phyloP scores from a whole-genome alignment of 2,888 invertebrate species.

The Eustalomyia histrio region DNA sequence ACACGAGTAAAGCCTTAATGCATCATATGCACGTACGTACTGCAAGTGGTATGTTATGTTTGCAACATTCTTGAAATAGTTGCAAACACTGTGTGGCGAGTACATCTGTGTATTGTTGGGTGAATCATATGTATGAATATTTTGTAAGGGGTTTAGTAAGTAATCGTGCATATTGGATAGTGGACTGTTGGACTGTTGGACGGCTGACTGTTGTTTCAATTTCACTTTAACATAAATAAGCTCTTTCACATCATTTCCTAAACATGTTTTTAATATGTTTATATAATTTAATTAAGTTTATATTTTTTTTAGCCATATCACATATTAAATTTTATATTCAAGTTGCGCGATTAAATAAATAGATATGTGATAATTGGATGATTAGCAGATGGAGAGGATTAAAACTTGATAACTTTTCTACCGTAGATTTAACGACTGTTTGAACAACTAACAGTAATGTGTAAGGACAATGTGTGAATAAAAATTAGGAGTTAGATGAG shows the following conservation, averaged over 20 bases:
- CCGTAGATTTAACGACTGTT: conserved; percentile 17
- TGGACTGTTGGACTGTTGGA: neutral
- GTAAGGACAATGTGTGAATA: conserved; percentile 48
- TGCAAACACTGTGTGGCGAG: conserved; percentile 44
- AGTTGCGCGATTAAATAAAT: conserved; percentile 66
- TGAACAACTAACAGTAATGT: conserved; percentile 13
- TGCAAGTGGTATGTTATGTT: neutral
- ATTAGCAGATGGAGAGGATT: conserved; percentile 70
- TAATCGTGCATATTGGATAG: too few species aligned
- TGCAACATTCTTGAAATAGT: conserved; percentile 54
- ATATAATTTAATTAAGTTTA: conserved; percentile 63
- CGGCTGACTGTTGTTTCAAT: conserved; percentile 5
- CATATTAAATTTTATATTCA: conserved; percentile 19
- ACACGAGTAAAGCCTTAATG: conserved; percentile 11
- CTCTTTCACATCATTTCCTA: conserved; percentile 63
- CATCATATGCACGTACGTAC: neutral
- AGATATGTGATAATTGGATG: conserved; percentile 75
- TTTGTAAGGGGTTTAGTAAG: conserved; percentile 31
- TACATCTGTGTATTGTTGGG: conserved; percentile 13
- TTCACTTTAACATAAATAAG: conserved; percentile 47
- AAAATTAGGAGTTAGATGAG: neutral
- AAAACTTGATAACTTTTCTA: conserved; percentile 15
- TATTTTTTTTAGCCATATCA: conserved; percentile 19
- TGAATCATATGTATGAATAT: conserved; percentile 53
- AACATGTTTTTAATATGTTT: conserved; percentile 62